These are phyloP conservation scores for Megaceryle maxima DNA, from an alignment of 2,113 vertebrate genomes.

Conservation along the genomic window DNA sequence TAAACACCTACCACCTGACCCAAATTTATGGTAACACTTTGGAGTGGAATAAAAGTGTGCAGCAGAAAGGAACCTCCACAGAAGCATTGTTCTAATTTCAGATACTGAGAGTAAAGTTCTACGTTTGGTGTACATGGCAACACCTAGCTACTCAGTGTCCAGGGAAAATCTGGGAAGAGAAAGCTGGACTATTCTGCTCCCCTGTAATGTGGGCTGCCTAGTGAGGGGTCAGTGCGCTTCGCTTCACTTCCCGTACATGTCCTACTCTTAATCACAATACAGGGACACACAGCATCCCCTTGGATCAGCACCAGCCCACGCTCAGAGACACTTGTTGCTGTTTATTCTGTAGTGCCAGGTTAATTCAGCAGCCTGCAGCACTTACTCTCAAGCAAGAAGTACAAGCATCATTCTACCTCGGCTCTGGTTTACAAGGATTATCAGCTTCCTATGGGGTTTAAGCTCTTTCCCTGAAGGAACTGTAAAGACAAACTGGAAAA, in stretches of 20 bases:
- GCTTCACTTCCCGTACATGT: not conserved
- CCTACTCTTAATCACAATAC: accelerated
- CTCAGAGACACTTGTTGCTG: not conserved
- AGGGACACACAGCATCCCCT: not conserved
- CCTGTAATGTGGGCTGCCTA: not conserved
- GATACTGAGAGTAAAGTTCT: not conserved
- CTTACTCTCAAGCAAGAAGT: not conserved
- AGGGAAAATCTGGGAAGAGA: not conserved
- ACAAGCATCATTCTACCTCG: not conserved
- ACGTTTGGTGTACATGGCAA: accelerated
- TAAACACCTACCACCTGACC: not conserved
- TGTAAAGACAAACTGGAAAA: not conserved
- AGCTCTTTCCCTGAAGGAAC: not conserved
- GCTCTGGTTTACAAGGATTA: slow-evolving; percentile 3
- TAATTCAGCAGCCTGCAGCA: not conserved
- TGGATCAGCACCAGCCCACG: accelerated
- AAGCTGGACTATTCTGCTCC: not conserved
- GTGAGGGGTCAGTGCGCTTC: not conserved
- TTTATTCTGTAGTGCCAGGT: not conserved
- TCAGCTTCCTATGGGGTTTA: not conserved
- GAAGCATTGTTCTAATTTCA: not conserved
- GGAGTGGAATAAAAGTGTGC: not conserved
- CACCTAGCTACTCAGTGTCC: not conserved
- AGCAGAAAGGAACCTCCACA: not conserved
- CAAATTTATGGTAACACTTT: not conserved